Evolutionary conservation across 2,888 invertebrate genomes (phyloP).

Genomic region (Stenchaetothrips biformis): DNA sequence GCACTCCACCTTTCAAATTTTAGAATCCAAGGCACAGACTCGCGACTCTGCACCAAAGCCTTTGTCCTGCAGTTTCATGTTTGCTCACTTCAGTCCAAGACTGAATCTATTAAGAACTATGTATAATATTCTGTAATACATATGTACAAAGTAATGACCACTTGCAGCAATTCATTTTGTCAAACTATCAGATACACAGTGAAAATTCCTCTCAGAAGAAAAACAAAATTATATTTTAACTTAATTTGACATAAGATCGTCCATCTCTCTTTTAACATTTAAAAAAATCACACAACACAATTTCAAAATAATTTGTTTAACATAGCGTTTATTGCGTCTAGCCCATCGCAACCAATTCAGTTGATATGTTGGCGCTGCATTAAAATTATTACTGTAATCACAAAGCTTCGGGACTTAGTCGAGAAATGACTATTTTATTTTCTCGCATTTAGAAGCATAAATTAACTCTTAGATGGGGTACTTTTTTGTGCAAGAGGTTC

Average conservation of each 20-base stretch:
- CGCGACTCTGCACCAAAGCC: conserved; percentile 15
- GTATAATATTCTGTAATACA: conserved; percentile 21
- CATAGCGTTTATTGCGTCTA: conserved; percentile 1
- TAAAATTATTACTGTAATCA: conserved; percentile 20
- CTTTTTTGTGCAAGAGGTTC: conserved; percentile 13
- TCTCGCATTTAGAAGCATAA: conserved; percentile 3
- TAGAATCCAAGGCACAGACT: conserved; percentile 1
- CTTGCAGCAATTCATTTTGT: conserved; percentile 15
- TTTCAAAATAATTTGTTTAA: conserved; percentile 3
- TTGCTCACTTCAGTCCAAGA: background rate
- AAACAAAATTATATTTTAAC: conserved; percentile 24
- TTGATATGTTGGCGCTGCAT: conserved; percentile 7
- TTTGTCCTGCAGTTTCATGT: background rate
- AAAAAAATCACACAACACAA: conserved; percentile 21
- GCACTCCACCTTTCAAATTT: too few relatives aligned
- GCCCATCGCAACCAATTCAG: conserved; percentile 11
- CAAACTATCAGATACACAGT: conserved; percentile 23
- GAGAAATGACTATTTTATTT: conserved; percentile 22
- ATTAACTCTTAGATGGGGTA: background rate
- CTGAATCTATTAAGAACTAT: conserved; percentile 13
- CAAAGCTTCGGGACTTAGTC: conserved; percentile 23
- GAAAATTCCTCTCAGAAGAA: conserved; percentile 10
- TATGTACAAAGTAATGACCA: conserved; percentile 19
- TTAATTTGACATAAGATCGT: conserved; percentile 14
- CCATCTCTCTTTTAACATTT: background rate